These are phyloP conservation scores for Grammomys surdaster DNA, from an alignment of 2,113 vertebrate genomes.

Conservation along the genomic window DNA sequence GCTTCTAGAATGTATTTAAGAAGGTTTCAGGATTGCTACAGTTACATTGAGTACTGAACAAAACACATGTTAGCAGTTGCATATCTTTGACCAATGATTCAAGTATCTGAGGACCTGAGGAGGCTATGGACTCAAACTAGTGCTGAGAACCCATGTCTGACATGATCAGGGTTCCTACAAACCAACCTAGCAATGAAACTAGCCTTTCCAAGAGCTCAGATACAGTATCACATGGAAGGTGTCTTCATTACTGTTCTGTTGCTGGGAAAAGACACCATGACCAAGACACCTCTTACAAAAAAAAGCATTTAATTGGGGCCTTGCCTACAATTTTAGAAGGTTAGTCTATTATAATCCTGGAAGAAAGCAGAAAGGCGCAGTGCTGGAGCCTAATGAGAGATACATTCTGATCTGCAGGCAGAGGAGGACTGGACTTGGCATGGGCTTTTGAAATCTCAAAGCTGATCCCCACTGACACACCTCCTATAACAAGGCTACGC, in stretches of 20 bases:
- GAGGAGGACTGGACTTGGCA: not conserved
- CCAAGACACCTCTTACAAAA: not conserved
- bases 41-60: slow-evolving; percentile 17
- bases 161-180: not conserved
- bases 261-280: not conserved
- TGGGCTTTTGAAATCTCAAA: not conserved
- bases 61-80: not conserved
- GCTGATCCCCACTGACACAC: not conserved
- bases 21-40: not conserved
- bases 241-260: not conserved
- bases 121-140: not conserved
- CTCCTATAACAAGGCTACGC: not conserved
- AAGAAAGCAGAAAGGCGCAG: not conserved
- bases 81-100: slow-evolving; percentile 15
- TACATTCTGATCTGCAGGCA: not conserved
- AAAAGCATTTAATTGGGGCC: not conserved
- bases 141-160: not conserved
- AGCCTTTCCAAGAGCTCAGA: not conserved
- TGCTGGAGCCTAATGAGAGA: not conserved
- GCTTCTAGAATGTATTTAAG: not conserved
- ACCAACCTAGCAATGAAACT: not conserved
- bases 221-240: not conserved
- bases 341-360: not conserved
- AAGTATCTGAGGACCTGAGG: not conserved
- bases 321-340: not conserved